phyloP scores from a whole-genome alignment of 1,140 invertebrate species.

The Sitophilus oryzae region DNA sequence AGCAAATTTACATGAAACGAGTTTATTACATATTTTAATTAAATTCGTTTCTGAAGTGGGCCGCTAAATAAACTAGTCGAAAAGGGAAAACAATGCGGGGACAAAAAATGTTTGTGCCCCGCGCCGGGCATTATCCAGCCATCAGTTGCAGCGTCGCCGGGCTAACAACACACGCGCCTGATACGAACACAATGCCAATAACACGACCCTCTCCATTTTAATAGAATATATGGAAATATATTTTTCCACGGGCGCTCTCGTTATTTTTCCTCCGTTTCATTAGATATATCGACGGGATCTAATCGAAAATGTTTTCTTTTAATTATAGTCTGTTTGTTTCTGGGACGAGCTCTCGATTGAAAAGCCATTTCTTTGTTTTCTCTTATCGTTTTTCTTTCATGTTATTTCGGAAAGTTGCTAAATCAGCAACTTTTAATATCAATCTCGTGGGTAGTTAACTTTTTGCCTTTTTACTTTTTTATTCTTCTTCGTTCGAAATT shows the following conservation, averaged over 20 bases:
- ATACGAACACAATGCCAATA: slow-evolving; percentile 37
- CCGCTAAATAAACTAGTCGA: slow-evolving; percentile 26
- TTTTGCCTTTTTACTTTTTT: too few species aligned
- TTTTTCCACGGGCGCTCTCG: neutral
- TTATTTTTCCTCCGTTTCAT: neutral
- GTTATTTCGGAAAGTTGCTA: too few species aligned
- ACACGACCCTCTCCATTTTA: slow-evolving; percentile 27
- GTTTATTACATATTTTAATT: slow-evolving; percentile 20
- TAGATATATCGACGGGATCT: neutral
- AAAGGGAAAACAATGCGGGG: slow-evolving; percentile 31
- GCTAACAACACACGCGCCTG: slow-evolving; percentile 23
- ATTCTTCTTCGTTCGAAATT: too few species aligned
- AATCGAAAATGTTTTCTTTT: neutral
- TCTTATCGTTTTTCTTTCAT: too few species aligned
- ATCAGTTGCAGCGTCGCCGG: slow-evolving; percentile 34
- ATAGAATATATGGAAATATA: slow-evolving; percentile 32
- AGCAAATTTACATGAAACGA: too few species aligned
- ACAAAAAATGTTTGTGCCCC: slow-evolving; percentile 28
- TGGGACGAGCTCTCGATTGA: neutral
- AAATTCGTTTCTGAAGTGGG: slow-evolving; percentile 7
- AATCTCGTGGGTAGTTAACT: too few species aligned
- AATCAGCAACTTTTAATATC: too few species aligned
- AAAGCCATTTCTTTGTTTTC: too few species aligned
- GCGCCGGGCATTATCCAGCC: slow-evolving; percentile 32
- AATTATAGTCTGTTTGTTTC: neutral